Evolutionary conservation across 2,113 vertebrate genomes (phyloP), one percentile per base, ranked within the genome.

Genomic region (Xyrauchen texanus): DNA sequence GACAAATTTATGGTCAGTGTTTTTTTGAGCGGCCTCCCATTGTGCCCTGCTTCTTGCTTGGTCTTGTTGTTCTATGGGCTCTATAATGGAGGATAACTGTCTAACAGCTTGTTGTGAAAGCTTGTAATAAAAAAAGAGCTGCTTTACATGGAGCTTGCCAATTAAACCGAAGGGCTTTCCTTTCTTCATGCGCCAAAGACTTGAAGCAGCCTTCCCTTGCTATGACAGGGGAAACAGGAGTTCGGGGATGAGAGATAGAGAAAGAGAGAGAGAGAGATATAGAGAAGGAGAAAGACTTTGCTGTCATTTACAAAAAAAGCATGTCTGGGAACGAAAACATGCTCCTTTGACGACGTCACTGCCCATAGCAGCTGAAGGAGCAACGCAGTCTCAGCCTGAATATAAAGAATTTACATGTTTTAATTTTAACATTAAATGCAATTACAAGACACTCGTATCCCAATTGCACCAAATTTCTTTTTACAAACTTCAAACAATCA

Each of bases 21-120:
- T 62, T 74, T 72, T 60, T 7, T 49, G 66, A 74, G 76, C 65
- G 11, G 13, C 42, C 7, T 61, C 13, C 16, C 10, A 45, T n/a
- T 57, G 61, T 21, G 1, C 74, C 66, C 82, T 52, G 77, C 47
- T 77, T n/a, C 10, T 68, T 4, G 3, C 11, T 34, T 44, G 58
- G 72, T 21, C 46, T 12, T 78, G 77, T 42, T 67, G 57, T 68
- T 76, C 6, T 34, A 3, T 3, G 1, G 21, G 21, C 21, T 34
- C 16, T 88, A 85, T 88, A 84, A 89, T 86, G 69, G 81, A 88
- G 83, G 60, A 78, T 69, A 84, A 82, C 84, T 84, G 77, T 80
- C 57, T 8, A 51, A 62, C 45, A 52, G 58, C 72, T 63, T 74
- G 58, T 62, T 77, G 77, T 74, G 76, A 46, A 61, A 69, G 44